Base-by-base conservation (phyloP, 2,888 invertebrate genomes). In the Eucriotettix oculatus region DNA sequence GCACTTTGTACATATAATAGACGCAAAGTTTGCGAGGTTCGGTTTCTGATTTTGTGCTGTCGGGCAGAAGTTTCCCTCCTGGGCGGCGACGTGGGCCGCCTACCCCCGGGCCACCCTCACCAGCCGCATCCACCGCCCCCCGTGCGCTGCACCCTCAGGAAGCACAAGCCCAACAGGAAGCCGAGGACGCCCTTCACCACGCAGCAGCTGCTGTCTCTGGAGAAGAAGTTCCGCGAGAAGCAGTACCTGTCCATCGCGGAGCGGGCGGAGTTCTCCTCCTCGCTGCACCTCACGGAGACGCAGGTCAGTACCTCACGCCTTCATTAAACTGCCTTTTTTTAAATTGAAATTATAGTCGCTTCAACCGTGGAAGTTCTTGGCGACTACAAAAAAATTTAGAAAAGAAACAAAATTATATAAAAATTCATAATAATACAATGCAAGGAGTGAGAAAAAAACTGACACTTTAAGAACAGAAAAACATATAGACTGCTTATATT, bases 171-270 rank as follows among this genome's bases (percentile, higher is more conserved):
- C 16, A 95, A 96, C 78, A 79, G 95, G 66, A 96, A 95, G 72
- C 95, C 95, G 0, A 78, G 95, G 60, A 95, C 95, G n/a, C 95
- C 95, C 11, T 95, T 95, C 79, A 94, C 93, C 55, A 92, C 94
- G 41, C 91, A 94, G 72, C 95, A 95, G 72, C 81, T 95, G 62
- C 76, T 92, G 66, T 87, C 92, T 0, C 74, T 96, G 67, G 95
- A 95, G 76, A 86, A 91, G 76, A 96, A 96, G 75, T 95, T 95
- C 77, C 79, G 90, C 57, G 88, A 92, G 72, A 95, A 94, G 73
- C 94, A 94, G 76, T 95, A 95, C 76, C 78, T 95, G 69, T 92
- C 91, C 71, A 94, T 96, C 72, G 92, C 94, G 3, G 95, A 96
- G 74, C 76, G 95, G 64, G 94, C 95, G 0, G 95, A 96, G 76